Evolutionary conservation across 2,888 invertebrate species (phyloP), one percentile per base, ranked within the genome.

Genomic region (Drosophila kuntzei): DNA sequence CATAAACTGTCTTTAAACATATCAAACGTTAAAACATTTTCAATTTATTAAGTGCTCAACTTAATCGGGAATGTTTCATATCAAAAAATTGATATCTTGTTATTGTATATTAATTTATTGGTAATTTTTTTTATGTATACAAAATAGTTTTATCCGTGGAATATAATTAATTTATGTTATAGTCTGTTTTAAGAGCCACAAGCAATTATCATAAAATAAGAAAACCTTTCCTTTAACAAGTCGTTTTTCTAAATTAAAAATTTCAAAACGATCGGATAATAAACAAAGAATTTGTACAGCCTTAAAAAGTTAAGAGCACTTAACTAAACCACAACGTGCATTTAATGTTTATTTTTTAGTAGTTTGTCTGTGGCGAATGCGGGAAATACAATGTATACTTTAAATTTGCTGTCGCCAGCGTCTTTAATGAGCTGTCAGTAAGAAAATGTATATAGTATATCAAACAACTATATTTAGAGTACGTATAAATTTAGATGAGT

Each of bases 361-460:
- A 7, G 12, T 39, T 20, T 3, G 18, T 6, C 3, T 27, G 47
- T 29, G 27, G 7, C 6, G 4, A 39, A 14, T 14, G 22, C 25
- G 25, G 9, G 4, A 36, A 50, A 41, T 2, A 50, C 34, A 50
- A 51, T 50, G 34, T 34, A 60, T 25, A 49, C 20, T 20, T n/a
- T 11, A 57, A 27, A 60, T 27, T 16, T 64, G 43, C 22, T n/a
- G 49, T 59, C 49, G 55, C 8, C 32, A 9, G 14, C 14, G 25
- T 16, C 34, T 71, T 70, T 22, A 47, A 53, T 49, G 57, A 58
- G 53, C 29, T 58, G 63, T 44, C 63, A 68, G 34, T 39, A 11
- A n/a, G n/a, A 18, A 11, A 20, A 46, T 41, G 12, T 39, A 46
- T 22, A 29, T 20, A n/a, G n/a, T n/a, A 18, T 9, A 16, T 9